phyloP scores from a whole-genome alignment of 1,140 invertebrate genomes.

The Drosophila saltans region DNA sequence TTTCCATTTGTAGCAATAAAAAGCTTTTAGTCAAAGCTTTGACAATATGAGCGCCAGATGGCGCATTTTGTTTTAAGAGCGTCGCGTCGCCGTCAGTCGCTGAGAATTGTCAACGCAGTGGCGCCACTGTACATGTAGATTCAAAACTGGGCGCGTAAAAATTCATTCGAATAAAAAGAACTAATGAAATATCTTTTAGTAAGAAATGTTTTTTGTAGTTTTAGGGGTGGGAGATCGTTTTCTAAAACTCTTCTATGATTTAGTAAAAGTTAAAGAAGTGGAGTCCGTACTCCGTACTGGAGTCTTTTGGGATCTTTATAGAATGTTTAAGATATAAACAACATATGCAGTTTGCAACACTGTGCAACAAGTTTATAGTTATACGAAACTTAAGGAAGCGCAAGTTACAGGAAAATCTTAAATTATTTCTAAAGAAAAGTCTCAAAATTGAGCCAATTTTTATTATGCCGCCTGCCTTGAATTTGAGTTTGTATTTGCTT shows the following conservation, averaged over 20 bases:
- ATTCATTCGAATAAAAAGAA: not conserved
- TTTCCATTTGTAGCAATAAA: not conserved
- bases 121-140: not conserved
- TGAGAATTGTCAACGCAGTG: not conserved
- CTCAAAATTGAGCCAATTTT: not conserved
- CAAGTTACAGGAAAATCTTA: not conserved
- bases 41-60: not conserved
- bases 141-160: not conserved
- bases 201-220: no score
- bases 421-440: not conserved
- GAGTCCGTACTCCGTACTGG: no score
- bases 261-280: no score
- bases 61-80: not conserved
- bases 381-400: not conserved
- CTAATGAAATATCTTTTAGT: no score
- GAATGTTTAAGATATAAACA: no score
- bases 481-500: constrained; percentile 10
- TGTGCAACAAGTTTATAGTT: no score
- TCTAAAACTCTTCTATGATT: no score
- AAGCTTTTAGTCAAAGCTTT: not conserved
- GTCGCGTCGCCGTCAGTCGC: not conserved
- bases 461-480: constrained; percentile 2
- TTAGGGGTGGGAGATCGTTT: no score
- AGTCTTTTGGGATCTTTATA: no score
- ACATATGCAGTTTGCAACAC: no score